Evolutionary conservation across 2,888 invertebrate genomes (phyloP), one percentile per base, ranked within the genome.

Genomic region (Furcula furcula): DNA sequence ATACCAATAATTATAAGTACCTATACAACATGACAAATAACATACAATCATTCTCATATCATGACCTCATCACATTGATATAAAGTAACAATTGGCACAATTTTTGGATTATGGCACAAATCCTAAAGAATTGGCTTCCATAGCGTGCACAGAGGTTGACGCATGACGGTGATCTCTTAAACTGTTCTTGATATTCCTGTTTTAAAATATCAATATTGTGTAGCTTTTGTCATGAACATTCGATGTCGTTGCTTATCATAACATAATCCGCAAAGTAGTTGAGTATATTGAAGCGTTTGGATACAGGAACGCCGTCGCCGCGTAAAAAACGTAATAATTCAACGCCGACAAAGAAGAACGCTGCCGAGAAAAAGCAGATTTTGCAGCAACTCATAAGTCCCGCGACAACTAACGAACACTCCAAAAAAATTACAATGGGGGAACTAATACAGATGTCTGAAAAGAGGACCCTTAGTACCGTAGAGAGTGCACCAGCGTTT

Each of bases 241-340:
- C 54, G 52, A 60, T 82, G 76, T 82, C 55, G 79, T 83, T 47
- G 75, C 74, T 78, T 76, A 23, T 55, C 40, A 59, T 75, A 67
- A 65, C 46, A 49, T 7, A 38, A 52, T 33, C 16, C 10, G 32
- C 22, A 11, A 29, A 36, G 47, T 33, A 48, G 44, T 43, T 33
- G 41, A 29, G 29, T 58, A 47, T 49, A 65, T 35, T 34, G 35
- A 40, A 52, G 33, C 29, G 19, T 41, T 67, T 64, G 53, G 61
- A 53, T 66, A 54, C 85, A 94, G 94, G 94, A 67, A 92, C 94
- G 22, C 94, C 94, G 15, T 94, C 94, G 32, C 94, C 94, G 29
- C 91, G 94, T 58, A 94, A 94, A 83, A 93, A 94, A 79, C 90
- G 94, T 55, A 94, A 94, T 81, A 94, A 94, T 73, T 94, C 94